phyloP scores from a whole-genome alignment of 2,113 vertebrate species.

The Phocoena phocoena region DNA sequence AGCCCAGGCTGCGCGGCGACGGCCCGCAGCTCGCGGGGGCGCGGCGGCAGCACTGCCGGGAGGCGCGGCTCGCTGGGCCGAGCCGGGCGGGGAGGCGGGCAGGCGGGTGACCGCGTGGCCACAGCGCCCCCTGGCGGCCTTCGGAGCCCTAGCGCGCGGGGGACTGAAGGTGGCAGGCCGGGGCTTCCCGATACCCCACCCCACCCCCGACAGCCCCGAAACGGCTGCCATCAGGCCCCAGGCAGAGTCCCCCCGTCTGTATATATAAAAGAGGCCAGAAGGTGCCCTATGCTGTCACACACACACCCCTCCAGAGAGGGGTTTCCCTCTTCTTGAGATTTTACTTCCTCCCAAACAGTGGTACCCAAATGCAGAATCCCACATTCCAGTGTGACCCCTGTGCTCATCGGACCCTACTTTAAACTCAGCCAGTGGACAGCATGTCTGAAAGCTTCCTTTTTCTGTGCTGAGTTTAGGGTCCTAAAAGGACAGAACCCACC shows the following conservation, averaged over 20 bases:
- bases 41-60: rapidly evolving
- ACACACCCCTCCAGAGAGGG: background rate
- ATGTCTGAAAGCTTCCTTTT: background rate
- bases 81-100: background rate
- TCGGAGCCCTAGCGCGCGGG: background rate
- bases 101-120: constrained; percentile 15
- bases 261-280: background rate
- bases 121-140: constrained; percentile 70
- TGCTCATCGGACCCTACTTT: background rate
- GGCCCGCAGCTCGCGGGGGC: background rate
- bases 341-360: background rate
- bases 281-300: background rate
- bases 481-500: background rate
- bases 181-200: rapidly evolving
- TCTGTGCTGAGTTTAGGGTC: background rate
- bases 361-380: background rate
- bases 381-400: background rate
- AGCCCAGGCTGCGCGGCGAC: background rate
- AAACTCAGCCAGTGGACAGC: background rate
- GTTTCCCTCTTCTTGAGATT: background rate
- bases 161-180: rapidly evolving
- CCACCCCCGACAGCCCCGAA: rapidly evolving
- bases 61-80: background rate
- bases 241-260: background rate
- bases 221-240: background rate